Evolutionary conservation across 2,113 vertebrate genomes (phyloP).

Genomic region (Notechis scutatus): DNA sequence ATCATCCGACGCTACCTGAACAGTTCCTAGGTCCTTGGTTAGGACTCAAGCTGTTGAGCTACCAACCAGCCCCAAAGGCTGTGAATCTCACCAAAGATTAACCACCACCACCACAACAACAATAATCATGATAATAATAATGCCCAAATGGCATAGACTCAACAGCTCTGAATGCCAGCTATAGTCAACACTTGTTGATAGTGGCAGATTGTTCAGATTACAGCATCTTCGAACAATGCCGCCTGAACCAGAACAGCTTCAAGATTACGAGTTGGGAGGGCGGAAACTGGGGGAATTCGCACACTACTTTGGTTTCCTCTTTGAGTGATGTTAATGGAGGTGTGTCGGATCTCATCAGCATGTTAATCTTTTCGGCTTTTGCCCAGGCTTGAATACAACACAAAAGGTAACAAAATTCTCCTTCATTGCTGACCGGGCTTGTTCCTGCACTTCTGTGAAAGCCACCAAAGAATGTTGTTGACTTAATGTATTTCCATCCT

Average conservation of each 20-base stretch:
- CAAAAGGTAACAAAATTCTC: slow-evolving; percentile 27
- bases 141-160: not conserved
- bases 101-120: too few relatives aligned
- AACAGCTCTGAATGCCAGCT: not conserved
- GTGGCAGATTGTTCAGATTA: not conserved
- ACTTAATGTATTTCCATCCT: not conserved
- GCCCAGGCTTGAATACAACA: slow-evolving; percentile 11
- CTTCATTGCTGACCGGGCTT: not conserved
- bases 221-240: not conserved
- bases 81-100: too few relatives aligned
- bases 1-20: too few relatives aligned
- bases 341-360: not conserved
- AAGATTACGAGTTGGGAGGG: not conserved
- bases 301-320: slow-evolving; percentile 17
- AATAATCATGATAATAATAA: not conserved
- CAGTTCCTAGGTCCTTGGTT: too few relatives aligned
- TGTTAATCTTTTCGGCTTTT: slow-evolving; percentile 11
- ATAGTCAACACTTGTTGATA: not conserved
- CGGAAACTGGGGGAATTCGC: not conserved
- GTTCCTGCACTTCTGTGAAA: not conserved
- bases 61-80: too few relatives aligned
- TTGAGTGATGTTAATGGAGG: slow-evolving; percentile 18
- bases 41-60: too few relatives aligned
- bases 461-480: not conserved
- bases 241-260: not conserved